A percentile compares a stretch with the other conserved stretches of the same genome.
These are phyloP conservation scores for Phaonia tiefii DNA, from an alignment of 2,888 invertebrate species.

Conservation along the genomic window DNA sequence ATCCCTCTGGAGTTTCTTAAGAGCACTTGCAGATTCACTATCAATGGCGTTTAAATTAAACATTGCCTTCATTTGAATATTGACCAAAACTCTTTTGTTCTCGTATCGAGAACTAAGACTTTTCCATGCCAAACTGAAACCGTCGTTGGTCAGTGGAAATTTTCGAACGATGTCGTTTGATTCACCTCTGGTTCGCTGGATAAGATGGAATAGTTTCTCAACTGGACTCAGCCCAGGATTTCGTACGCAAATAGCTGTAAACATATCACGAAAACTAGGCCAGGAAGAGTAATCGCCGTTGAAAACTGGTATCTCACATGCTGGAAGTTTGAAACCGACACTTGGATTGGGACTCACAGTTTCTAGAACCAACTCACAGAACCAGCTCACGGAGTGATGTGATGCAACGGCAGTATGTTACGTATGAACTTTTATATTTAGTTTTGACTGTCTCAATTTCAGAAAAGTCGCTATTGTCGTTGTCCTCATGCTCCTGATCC, in stretches of 20 bases:
- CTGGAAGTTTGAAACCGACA: neutral
- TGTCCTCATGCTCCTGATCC: neutral
- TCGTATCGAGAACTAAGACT: conserved; percentile 33
- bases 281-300: neutral
- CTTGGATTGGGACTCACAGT: neutral
- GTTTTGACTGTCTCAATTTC: neutral
- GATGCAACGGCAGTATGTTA: neutral
- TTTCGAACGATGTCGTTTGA: conserved; percentile 28
- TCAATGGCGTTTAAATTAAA: neutral
- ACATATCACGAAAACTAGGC: conserved; percentile 31
- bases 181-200: conserved; percentile 6
- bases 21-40: neutral
- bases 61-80: conserved; percentile 25
- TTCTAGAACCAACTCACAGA: neutral
- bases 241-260: neutral
- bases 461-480: neutral
- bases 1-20: conserved; percentile 37
- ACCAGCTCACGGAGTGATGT: neutral
- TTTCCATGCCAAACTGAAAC: conserved; percentile 40
- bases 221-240: neutral
- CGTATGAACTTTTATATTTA: neutral
- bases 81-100: conserved; percentile 48
- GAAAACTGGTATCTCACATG: neutral
- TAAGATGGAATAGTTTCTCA: conserved; percentile 45
- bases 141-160: conserved; percentile 35